Conservation (phyloP, 1,140 invertebrate genomes). For the Vanessa tameamea region DNA sequence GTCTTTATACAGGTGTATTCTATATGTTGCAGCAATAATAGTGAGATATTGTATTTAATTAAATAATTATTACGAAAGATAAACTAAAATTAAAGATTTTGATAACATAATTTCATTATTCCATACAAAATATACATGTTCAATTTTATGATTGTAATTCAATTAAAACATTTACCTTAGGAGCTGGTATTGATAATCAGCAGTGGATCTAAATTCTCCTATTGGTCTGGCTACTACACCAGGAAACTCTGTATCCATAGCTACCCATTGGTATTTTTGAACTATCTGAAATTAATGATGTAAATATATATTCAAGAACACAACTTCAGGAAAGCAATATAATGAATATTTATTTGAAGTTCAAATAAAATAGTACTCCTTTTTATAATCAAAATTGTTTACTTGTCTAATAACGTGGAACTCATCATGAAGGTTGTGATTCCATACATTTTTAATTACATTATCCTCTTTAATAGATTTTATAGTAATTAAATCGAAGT, state of each 20-base stretch:
- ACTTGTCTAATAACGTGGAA: conserved; percentile 95
- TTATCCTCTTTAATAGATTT: conserved; percentile 89
- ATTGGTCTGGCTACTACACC: conserved; percentile 98
- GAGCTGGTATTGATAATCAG: conserved; percentile 98
- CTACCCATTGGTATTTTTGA: conserved; percentile 97
- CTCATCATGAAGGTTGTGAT: conserved; percentile 97
- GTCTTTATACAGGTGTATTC: not conserved
- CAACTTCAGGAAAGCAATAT: too few species aligned
- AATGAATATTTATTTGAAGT: too few species aligned
- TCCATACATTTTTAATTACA: conserved; percentile 98
- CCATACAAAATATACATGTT: too few species aligned
- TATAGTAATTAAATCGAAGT: conserved; percentile 61
- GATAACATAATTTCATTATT: too few species aligned
- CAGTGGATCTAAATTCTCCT: conserved; percentile 96
- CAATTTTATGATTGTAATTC: too few species aligned
- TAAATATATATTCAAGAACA: not conserved
- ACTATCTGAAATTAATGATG: conserved; percentile 83
- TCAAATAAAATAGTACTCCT: too few species aligned
- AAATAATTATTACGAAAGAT: too few species aligned
- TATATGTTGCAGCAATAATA: not conserved
- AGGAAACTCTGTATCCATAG: conserved; percentile 99
- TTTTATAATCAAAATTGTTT: not conserved
- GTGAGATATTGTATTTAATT: too few species aligned
- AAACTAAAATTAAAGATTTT: too few species aligned
- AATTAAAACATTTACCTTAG: conserved; percentile 80